These are phyloP conservation scores for Diuraphis noxia DNA, from an alignment of 1,140 invertebrate species.

Conservation along the genomic window DNA sequence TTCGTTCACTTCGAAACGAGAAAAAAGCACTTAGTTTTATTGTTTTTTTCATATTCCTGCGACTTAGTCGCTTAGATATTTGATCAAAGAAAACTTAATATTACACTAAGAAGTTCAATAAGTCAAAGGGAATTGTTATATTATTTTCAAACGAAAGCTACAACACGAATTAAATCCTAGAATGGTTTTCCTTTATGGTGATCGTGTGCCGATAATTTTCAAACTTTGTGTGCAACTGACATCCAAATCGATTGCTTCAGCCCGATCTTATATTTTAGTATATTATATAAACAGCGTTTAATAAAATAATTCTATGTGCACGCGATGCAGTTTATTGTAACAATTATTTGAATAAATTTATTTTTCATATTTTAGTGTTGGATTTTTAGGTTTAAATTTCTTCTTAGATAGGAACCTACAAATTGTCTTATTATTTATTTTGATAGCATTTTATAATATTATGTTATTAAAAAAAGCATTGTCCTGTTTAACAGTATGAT, in stretches of 20 bases:
- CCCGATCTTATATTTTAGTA: neutral
- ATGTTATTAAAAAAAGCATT: too few species aligned
- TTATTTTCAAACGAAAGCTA: constrained; percentile 20
- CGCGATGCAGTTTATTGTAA: too few species aligned
- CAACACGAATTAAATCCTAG: neutral
- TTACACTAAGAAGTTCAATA: constrained; percentile 26
- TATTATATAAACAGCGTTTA: neutral
- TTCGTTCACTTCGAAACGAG: neutral
- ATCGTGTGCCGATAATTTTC: neutral
- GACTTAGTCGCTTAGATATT: neutral
- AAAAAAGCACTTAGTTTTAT: constrained; percentile 10
- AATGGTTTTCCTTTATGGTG: neutral
- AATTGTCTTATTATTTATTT: too few species aligned
- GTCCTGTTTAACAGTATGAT: too few species aligned
- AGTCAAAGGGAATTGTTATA: constrained; percentile 1
- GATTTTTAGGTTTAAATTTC: too few species aligned
- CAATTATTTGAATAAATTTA: neutral
- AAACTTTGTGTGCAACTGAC: neutral
- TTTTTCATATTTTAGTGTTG: neutral
- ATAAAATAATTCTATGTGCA: neutral
- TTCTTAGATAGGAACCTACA: too few species aligned
- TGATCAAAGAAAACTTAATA: neutral
- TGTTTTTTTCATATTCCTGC: neutral
- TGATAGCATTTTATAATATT: too few species aligned
- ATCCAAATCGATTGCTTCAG: neutral